A percentile compares a stretch with the other conserved stretches of the same genome.
phyloP scores from a whole-genome alignment of 1,140 invertebrate genomes.

The Cherax destructor region DNA sequence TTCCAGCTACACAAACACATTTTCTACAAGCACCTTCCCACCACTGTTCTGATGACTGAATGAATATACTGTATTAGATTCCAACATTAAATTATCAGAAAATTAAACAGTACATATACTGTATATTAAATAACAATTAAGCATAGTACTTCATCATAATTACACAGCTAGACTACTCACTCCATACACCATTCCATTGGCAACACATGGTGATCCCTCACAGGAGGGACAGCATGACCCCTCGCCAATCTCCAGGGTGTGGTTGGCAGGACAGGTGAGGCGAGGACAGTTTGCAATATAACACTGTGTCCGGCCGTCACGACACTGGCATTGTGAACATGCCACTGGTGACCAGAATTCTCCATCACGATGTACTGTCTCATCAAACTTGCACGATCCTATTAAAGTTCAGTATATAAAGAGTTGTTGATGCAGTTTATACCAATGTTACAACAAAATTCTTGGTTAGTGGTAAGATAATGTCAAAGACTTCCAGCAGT shows the following conservation, averaged over 20 bases:
- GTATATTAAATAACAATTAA: not conserved
- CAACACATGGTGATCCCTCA: slow-evolving; percentile 43
- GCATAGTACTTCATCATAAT: not conserved
- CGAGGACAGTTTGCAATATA: slow-evolving; percentile 52
- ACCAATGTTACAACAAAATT: no score
- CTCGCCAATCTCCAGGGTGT: slow-evolving; percentile 32
- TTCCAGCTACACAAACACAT: slow-evolving; percentile 53
- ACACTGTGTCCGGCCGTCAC: slow-evolving; percentile 42
- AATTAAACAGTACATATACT: not conserved
- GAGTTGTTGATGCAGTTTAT: no score
- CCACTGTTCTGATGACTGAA: slow-evolving; percentile 54
- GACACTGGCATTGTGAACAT: slow-evolving; percentile 55
- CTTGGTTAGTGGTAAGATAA: no score
- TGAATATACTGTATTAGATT: not conserved
- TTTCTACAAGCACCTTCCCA: slow-evolving; percentile 24
- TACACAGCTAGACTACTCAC: slow-evolving; percentile 4
- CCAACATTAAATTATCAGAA: not conserved
- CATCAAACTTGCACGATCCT: slow-evolving; percentile 39
- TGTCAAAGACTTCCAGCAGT: no score
- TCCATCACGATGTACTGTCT: slow-evolving; percentile 38
- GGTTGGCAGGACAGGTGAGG: slow-evolving; percentile 49
- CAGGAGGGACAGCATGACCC: slow-evolving; percentile 56
- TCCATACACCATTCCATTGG: slow-evolving; percentile 28
- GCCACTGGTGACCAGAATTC: slow-evolving; percentile 56
- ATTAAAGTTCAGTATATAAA: not conserved